Conservation (phyloP, 2,888 invertebrate species). For the Alentia gelatinosa region DNA sequence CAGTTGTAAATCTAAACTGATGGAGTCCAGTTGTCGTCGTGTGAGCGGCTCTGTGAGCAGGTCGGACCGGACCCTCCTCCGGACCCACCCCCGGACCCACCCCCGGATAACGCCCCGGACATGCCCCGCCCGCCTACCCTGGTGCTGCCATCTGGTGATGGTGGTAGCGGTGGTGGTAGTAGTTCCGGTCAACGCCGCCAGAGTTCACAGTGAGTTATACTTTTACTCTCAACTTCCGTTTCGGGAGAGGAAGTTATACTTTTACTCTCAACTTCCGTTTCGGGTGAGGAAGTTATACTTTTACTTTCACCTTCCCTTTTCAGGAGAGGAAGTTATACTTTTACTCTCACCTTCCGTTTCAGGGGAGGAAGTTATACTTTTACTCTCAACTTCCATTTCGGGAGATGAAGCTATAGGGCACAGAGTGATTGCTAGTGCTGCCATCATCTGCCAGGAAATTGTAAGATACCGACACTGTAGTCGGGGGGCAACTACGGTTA, state of each 20-base stretch:
- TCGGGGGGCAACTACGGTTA: too few species aligned
- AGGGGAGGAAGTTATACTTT: neutral
- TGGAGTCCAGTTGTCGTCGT: neutral
- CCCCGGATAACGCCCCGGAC: too few species aligned
- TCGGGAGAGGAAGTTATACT: neutral
- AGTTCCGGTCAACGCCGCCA: neutral
- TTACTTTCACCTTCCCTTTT: too few species aligned
- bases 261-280: neutral
- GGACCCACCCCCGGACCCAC: too few species aligned
- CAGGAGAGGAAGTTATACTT: too few species aligned
- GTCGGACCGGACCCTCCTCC: too few species aligned
- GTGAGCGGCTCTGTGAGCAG: neutral
- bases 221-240: neutral
- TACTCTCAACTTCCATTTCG: too few species aligned
- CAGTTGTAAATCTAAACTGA: neutral
- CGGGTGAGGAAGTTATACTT: neutral
- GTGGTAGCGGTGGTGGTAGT: neutral
- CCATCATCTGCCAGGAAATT: too few species aligned
- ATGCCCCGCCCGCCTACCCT: neutral
- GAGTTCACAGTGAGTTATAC: neutral
- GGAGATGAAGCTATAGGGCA: too few species aligned
- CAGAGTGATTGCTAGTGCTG: too few species aligned
- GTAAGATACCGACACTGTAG: too few species aligned
- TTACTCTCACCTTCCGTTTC: too few species aligned
- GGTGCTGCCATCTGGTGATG: neutral